Evolutionary conservation across 2,888 invertebrate genomes (phyloP).

Genomic region (Nomada lathburiana): DNA sequence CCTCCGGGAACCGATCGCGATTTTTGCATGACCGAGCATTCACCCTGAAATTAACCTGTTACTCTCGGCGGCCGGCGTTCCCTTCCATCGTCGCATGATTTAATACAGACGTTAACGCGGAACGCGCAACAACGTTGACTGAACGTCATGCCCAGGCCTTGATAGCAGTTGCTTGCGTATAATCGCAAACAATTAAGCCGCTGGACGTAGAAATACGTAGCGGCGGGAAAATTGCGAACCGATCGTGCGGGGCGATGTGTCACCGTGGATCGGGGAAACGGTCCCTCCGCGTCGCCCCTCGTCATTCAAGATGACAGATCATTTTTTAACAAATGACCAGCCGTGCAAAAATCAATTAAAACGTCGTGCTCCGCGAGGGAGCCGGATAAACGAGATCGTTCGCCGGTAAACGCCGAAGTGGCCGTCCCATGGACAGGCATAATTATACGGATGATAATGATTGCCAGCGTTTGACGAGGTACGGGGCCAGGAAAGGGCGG

Average conservation of each 20-base stretch:
- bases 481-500: background rate
- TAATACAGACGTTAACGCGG: constrained; percentile 25
- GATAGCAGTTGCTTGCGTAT: background rate
- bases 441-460: constrained; percentile 39
- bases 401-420: background rate
- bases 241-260: background rate
- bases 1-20: background rate
- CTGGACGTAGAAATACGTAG: background rate
- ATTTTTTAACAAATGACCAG: background rate
- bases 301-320: background rate
- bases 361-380: background rate
- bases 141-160: background rate
- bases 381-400: constrained; percentile 19
- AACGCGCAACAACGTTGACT: background rate
- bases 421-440: background rate
- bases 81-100: background rate
- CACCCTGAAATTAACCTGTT: constrained; percentile 16
- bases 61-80: background rate
- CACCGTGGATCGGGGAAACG: background rate
- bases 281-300: background rate
- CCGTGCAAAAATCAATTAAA: constrained; percentile 37
- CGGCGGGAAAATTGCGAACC: background rate
- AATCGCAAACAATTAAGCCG: constrained; percentile 23
- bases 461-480: constrained; percentile 21
- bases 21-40: background rate